Percentiles rank a stretch among this genome's conserved stretches.
Conservation (phyloP, 2,888 invertebrate species). For the Scaptomyza tumidula region DNA sequence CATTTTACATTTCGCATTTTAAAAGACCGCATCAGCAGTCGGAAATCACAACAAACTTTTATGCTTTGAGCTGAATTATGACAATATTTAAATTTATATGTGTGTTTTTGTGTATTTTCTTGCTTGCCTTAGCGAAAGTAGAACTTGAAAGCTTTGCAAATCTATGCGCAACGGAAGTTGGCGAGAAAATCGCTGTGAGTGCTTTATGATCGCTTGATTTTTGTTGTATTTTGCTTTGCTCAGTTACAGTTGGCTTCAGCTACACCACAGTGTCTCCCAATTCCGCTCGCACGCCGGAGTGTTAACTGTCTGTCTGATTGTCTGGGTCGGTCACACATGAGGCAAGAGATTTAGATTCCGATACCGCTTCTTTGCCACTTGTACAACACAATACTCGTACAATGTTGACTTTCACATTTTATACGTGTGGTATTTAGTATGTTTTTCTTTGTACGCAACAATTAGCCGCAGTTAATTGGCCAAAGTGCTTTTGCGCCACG, state of each 20-base stretch:
- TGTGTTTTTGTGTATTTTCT: constrained; percentile 32
- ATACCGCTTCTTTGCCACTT: neutral
- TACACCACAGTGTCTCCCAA: constrained; percentile 13
- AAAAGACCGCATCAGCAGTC: constrained; percentile 22
- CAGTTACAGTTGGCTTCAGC: constrained; percentile 10
- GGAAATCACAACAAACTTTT: constrained; percentile 8
- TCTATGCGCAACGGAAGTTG: constrained; percentile 66
- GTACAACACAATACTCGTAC: constrained; percentile 13
- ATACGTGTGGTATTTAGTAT: constrained; percentile 15
- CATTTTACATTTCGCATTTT: neutral
- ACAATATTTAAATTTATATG: constrained; percentile 28
- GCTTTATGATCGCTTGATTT: constrained; percentile 50
- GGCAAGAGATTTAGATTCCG: constrained; percentile 17
- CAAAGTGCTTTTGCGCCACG: constrained; percentile 75
- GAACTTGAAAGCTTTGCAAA: constrained; percentile 68
- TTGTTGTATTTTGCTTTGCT: neutral
- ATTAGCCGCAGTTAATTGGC: constrained; percentile 78
- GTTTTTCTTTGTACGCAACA: constrained; percentile 64
- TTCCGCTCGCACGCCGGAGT: constrained; percentile 2
- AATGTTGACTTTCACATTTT: constrained; percentile 68
- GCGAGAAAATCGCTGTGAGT: constrained; percentile 65
- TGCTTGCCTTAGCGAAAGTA: constrained; percentile 68
- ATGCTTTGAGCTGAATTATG: constrained; percentile 25
- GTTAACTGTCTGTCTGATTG: neutral
- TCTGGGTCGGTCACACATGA: constrained; percentile 25